Evolutionary conservation across 2,113 vertebrate species (phyloP), one percentile per base, ranked within the genome.

Genomic region (Symphodus melops): DNA sequence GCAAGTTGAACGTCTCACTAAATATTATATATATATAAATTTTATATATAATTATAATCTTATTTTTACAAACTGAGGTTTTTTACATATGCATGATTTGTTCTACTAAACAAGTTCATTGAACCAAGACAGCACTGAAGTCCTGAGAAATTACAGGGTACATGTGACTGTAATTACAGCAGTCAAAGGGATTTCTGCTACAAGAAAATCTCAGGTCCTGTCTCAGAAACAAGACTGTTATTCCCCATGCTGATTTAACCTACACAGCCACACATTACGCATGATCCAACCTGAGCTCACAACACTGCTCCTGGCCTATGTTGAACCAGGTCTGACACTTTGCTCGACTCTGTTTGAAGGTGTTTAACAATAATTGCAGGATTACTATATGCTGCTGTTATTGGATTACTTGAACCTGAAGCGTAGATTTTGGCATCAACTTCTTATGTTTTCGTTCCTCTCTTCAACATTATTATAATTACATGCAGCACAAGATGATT

Each of bases 371-470:
- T 62, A 48, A 56, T 66, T 44, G 62, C 9, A 59, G 13, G 61
- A 70, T 71, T 51, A 51, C 28, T 14, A 0, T 41, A 44, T 23
- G 46, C 68, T 75, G 63, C 46, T 23, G 54, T 75, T 44, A 48
- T 39, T 23, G 51, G 44, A 58, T 72, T 53, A 68, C 57, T 63
- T 48, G 19, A 56, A 68, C 68, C 59, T 74, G 41, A 14, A 54
- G n/a, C 3, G 28, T 37, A 20, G 5, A 62, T 25, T 58, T 41
- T 20, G 14, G 44, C 48, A 36, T 53, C 41, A 56, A 8, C 14
- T 57, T 39, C 28, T 39, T 19, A 42, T 60, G 21, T 33, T 56
- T 49, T 19, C 20, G 10, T 12, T 49, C 13, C 9, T 63, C n/a
- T 41, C 54, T 25, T 48, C 25, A 23, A 61, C 5, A 28, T 65